These are phyloP conservation scores for Orcinus orca DNA, from an alignment of 2,113 vertebrate species.

Conservation along the genomic window DNA sequence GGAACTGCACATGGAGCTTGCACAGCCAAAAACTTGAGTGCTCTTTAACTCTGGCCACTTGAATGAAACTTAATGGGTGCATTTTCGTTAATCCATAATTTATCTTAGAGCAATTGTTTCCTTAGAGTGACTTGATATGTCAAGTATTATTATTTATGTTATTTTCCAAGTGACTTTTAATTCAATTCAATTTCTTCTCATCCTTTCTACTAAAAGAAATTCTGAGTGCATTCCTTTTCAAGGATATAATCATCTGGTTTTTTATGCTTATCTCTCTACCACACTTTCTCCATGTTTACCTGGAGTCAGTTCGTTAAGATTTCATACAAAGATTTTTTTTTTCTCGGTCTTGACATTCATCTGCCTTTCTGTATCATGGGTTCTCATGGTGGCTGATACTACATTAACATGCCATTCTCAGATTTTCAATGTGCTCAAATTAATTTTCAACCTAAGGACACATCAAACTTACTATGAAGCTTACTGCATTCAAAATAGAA, in stretches of 20 bases:
- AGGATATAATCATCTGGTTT: background rate
- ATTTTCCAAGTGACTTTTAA: background rate
- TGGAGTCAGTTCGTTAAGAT: background rate
- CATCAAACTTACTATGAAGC: background rate
- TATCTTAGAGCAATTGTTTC: background rate
- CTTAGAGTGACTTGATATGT: background rate
- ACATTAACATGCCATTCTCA: background rate
- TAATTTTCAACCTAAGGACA: conserved; percentile 1
- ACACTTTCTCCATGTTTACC: background rate
- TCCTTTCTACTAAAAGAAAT: background rate
- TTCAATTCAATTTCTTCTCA: background rate
- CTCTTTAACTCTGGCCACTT: background rate
- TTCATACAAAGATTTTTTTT: background rate
- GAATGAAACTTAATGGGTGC: background rate
- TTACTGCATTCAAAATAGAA: background rate
- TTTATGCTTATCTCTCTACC: background rate
- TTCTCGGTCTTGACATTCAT: background rate
- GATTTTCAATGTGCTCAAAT: background rate
- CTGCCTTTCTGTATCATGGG: background rate
- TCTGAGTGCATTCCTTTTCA: background rate
- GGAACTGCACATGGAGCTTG: fast-evolving
- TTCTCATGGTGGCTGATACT: background rate
- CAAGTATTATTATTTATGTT: background rate
- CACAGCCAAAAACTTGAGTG: background rate
- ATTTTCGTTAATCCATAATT: background rate